phyloP scores from a whole-genome alignment of 1,140 invertebrate species.

The Bombus vancouverensis region DNA sequence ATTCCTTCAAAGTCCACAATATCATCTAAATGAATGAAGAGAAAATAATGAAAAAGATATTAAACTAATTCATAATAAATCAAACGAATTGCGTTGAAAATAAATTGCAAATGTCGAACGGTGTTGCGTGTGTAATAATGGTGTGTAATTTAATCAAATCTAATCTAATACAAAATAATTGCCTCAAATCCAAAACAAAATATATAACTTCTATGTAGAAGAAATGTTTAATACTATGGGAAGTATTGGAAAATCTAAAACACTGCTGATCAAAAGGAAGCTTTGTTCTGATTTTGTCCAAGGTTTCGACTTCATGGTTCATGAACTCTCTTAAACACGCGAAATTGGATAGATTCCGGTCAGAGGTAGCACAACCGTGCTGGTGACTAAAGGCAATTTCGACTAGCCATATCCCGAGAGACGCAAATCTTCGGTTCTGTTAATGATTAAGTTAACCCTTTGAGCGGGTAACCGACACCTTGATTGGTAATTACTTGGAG shows the following conservation, averaged over 20 bases:
- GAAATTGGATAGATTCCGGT: constrained; percentile 37
- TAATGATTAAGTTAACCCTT: constrained; percentile 66
- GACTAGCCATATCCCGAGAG: constrained; percentile 30
- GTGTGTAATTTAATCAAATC: no score
- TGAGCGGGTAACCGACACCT: constrained; percentile 59
- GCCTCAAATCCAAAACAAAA: not conserved
- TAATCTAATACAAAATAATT: no score
- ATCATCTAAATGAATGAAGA: no score
- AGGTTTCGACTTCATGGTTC: constrained; percentile 2
- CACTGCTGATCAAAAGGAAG: not conserved
- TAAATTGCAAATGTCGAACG: no score
- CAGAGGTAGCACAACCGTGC: not conserved
- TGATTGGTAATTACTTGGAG: constrained; percentile 69
- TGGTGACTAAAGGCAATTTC: constrained; percentile 50
- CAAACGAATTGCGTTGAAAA: no score
- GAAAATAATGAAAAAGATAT: no score
- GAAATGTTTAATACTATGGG: not conserved
- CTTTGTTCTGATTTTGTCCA: not conserved
- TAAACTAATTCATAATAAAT: no score
- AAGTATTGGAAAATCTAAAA: not conserved
- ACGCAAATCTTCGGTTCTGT: constrained; percentile 52
- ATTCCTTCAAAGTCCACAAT: no score
- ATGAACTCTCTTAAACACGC: not conserved
- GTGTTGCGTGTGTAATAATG: no score
- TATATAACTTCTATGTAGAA: not conserved